These are phyloP conservation scores for Pachyuromys duprasi DNA, from an alignment of 2,797 vertebrate genomes.

Conservation along the genomic window DNA sequence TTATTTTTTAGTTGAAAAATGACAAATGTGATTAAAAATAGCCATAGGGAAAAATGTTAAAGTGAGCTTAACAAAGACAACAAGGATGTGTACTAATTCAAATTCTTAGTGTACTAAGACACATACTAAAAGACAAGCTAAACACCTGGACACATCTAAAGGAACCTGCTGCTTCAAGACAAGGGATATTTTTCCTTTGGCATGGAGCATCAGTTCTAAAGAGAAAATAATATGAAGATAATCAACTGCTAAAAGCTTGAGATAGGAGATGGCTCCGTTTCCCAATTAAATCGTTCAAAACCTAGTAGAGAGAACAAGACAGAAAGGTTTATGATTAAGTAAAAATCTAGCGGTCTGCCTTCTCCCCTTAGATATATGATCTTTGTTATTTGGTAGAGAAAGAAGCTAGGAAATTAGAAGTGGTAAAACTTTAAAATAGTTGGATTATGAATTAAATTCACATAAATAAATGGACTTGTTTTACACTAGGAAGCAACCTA, in stretches of 20 bases:
- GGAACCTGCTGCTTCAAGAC: background rate
- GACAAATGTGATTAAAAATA: background rate
- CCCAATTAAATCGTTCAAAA: background rate
- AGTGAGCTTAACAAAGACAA: background rate
- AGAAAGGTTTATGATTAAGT: background rate
- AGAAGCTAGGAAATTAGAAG: background rate
- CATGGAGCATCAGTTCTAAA: slow-evolving; percentile 2
- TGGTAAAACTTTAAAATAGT: background rate
- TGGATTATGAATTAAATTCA: background rate
- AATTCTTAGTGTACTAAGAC: background rate
- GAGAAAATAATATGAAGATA: background rate
- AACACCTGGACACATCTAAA: background rate
- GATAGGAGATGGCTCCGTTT: background rate
- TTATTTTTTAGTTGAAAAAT: slow-evolving; percentile 9
- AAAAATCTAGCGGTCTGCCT: background rate
- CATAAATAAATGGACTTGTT: background rate
- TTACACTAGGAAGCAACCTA: background rate
- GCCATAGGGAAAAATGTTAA: background rate
- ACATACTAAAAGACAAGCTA: background rate
- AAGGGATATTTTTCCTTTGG: background rate
- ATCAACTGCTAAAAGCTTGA: background rate
- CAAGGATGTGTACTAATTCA: background rate
- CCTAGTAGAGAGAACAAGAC: background rate
- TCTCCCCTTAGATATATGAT: background rate
- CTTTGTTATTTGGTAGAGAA: background rate